Percentiles rank a stretch among this genome's conserved stretches.
Evolutionary conservation across 2,888 invertebrate genomes (phyloP).

Genomic region (Odontothrips loti): DNA sequence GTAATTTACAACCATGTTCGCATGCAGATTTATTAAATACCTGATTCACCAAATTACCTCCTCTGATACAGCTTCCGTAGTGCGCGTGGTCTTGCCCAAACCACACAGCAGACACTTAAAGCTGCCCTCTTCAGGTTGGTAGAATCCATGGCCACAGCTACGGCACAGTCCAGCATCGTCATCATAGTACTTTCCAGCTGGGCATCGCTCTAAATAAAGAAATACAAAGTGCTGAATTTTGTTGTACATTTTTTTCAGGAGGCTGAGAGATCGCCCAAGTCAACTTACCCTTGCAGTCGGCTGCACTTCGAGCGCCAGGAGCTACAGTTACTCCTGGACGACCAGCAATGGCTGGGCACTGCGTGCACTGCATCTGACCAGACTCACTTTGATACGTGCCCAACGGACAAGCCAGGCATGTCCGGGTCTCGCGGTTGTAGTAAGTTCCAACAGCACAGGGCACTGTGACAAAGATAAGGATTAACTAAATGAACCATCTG

Average conservation of each 20-base stretch:
- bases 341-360: constrained; percentile 88
- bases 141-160: constrained; percentile 91
- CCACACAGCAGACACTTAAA: constrained; percentile 86
- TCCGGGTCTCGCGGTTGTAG: constrained; percentile 69
- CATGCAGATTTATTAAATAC: not conserved
- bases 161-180: constrained; percentile 81
- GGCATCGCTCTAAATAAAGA: constrained; percentile 69
- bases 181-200: constrained; percentile 91
- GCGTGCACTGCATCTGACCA: constrained; percentile 81
- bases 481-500: not conserved
- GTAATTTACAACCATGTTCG: not conserved
- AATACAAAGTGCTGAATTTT: constrained; percentile 29
- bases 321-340: constrained; percentile 83
- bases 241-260: constrained; percentile 27
- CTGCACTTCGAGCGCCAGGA: constrained; percentile 79
- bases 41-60: constrained; percentile 46
- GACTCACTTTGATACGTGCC: constrained; percentile 93
- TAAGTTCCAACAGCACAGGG: constrained; percentile 89
- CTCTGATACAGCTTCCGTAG: constrained; percentile 79
- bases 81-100: constrained; percentile 85
- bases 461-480: constrained; percentile 52
- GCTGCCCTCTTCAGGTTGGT: constrained; percentile 84
- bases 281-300: constrained; percentile 72
- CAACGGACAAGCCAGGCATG: constrained; percentile 77
- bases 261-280: not conserved